Conservation (phyloP, 2,113 vertebrate genomes). For the Sus scrofa region DNA sequence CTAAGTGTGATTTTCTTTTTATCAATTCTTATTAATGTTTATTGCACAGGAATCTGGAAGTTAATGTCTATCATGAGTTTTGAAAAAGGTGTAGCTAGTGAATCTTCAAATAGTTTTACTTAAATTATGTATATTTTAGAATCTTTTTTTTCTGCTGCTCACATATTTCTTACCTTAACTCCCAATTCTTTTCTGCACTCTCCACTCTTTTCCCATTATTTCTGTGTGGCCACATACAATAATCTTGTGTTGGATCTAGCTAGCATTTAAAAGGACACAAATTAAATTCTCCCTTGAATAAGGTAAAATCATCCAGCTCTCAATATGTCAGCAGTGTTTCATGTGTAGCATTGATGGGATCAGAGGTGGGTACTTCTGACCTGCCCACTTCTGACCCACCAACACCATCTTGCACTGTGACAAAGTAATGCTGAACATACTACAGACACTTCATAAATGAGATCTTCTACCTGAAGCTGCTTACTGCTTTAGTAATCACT, state of each 20-base stretch:
- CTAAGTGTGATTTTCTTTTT: background rate
- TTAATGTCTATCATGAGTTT: background rate
- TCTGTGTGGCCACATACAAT: background rate
- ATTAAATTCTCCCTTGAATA: background rate
- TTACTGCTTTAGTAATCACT: slow-evolving; percentile 90
- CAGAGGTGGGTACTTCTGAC: background rate
- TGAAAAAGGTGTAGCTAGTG: background rate
- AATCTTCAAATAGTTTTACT: background rate
- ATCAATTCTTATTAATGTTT: background rate
- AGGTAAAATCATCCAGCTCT: background rate
- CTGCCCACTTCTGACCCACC: too few relatives aligned
- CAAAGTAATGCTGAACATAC: rapidly evolving
- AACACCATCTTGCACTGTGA: rapidly evolving
- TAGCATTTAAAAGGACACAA: background rate
- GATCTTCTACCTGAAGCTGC: slow-evolving; percentile 92
- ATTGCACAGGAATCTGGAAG: background rate
- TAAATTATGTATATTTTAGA: background rate
- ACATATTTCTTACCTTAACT: background rate
- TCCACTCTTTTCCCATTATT: background rate
- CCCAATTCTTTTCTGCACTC: background rate
- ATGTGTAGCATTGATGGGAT: background rate
- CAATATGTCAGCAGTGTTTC: background rate
- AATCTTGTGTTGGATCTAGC: background rate
- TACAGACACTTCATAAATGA: background rate
- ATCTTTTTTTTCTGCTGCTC: background rate